Evolutionary conservation across 2,113 vertebrate species (phyloP).

Genomic region (Phoxinus phoxinus): DNA sequence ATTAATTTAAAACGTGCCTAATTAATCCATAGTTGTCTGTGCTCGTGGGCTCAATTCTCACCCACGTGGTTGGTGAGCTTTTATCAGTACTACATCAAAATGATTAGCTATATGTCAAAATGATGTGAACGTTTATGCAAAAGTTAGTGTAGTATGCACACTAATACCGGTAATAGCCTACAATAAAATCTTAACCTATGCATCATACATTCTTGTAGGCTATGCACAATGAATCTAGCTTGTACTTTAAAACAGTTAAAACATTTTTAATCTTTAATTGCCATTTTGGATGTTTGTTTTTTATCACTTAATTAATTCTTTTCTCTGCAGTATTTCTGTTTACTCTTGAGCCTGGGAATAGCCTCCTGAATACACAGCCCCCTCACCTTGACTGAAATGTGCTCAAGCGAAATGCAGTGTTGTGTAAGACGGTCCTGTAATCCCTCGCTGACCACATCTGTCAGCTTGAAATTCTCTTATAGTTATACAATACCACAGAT

Average conservation of each 20-base stretch:
- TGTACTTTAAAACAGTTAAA: neutral
- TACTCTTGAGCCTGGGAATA: neutral
- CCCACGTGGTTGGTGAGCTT: neutral
- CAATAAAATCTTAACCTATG: neutral
- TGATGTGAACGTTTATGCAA: neutral
- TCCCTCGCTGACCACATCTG: constrained; percentile 26
- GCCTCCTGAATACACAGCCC: neutral
- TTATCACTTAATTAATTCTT: neutral
- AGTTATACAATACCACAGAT: constrained; percentile 26
- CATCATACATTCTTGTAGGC: neutral
- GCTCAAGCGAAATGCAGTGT: neutral
- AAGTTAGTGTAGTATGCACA: neutral
- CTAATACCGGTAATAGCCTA: neutral
- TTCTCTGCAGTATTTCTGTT: neutral
- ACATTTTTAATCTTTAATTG: too few relatives aligned
- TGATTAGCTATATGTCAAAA: neutral
- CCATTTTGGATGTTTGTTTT: neutral
- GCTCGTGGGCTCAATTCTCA: neutral
- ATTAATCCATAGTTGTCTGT: neutral
- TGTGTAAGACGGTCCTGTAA: constrained; percentile 33
- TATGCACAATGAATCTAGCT: neutral
- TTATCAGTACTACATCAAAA: neutral
- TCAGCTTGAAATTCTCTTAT: constrained; percentile 18
- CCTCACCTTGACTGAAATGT: constrained; percentile 29
- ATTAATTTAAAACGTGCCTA: neutral